These are phyloP conservation scores for Pogonocichla stellata DNA, from an alignment of 2,113 vertebrate species.

Conservation along the genomic window DNA sequence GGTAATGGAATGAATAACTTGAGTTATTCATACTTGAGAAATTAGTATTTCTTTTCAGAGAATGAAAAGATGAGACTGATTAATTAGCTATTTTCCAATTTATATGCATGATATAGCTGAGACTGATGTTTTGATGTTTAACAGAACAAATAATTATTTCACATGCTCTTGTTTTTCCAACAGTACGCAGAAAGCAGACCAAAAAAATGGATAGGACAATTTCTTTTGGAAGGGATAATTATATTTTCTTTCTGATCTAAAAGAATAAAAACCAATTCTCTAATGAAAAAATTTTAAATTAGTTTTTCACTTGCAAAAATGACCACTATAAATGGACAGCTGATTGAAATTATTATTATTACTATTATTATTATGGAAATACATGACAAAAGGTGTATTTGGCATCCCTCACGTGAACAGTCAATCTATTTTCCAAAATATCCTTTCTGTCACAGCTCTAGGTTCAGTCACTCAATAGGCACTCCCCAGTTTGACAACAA, in stretches of 20 bases:
- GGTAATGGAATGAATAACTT: neutral
- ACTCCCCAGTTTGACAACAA: neutral
- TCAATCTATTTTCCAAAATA: neutral
- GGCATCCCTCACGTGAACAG: fast-evolving
- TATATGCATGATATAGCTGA: neutral
- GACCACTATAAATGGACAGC: neutral
- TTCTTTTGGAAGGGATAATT: neutral
- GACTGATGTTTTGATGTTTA: neutral
- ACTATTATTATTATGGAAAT: neutral
- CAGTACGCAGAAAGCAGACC: neutral
- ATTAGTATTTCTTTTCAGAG: neutral
- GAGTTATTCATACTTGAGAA: too few relatives aligned
- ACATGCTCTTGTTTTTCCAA: neutral
- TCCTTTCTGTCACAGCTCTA: neutral
- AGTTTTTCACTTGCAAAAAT: neutral
- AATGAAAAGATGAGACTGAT: neutral
- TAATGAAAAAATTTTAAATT: neutral
- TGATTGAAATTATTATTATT: neutral
- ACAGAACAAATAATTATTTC: neutral
- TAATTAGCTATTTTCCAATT: neutral
- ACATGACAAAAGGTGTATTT: neutral
- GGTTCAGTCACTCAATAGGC: neutral
- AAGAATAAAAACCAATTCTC: neutral
- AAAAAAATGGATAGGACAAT: neutral
- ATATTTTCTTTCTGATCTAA: neutral